Evolutionary conservation across 2,888 invertebrate species (phyloP).

Genomic region (Acleris cristana): DNA sequence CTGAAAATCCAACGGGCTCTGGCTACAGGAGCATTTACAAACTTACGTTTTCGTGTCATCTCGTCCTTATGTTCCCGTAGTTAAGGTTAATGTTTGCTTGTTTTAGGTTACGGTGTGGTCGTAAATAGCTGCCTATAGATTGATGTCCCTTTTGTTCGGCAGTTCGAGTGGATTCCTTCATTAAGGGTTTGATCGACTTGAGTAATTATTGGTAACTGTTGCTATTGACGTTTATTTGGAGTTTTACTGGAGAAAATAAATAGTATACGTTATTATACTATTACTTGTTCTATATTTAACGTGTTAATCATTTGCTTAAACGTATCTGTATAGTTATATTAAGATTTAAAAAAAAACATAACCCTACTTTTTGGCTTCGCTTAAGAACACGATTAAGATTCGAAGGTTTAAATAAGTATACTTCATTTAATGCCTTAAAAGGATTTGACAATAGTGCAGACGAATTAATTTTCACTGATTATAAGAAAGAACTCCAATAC

Average conservation of each 20-base stretch:
- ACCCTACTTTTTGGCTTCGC: too few species aligned
- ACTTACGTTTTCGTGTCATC: constrained; percentile 43
- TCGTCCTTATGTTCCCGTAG: constrained; percentile 43
- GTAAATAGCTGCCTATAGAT: constrained; percentile 49
- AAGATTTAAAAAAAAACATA: too few species aligned
- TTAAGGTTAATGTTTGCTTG: constrained; percentile 10
- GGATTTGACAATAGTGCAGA: too few species aligned
- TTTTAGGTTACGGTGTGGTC: constrained; percentile 33
- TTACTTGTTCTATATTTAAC: too few species aligned
- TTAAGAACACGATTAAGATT: too few species aligned
- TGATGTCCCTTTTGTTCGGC: constrained; percentile 76
- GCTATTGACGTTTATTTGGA: constrained; percentile 24
- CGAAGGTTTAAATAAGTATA: too few species aligned
- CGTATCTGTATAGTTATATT: too few species aligned
- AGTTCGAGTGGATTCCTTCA: constrained; percentile 66
- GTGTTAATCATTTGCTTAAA: too few species aligned
- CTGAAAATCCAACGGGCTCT: constrained; percentile 60
- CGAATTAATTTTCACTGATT: too few species aligned
- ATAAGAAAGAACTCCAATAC: too few species aligned
- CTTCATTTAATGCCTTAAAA: too few species aligned
- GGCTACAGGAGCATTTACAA: constrained; percentile 65
- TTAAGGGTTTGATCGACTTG: constrained; percentile 48
- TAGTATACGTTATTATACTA: constrained; percentile 1
- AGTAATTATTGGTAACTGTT: constrained; percentile 30
- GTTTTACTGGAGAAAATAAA: constrained; percentile 16